Conservation (phyloP, 2,113 vertebrate genomes). For the Dicerorhinus sumatrensis region DNA sequence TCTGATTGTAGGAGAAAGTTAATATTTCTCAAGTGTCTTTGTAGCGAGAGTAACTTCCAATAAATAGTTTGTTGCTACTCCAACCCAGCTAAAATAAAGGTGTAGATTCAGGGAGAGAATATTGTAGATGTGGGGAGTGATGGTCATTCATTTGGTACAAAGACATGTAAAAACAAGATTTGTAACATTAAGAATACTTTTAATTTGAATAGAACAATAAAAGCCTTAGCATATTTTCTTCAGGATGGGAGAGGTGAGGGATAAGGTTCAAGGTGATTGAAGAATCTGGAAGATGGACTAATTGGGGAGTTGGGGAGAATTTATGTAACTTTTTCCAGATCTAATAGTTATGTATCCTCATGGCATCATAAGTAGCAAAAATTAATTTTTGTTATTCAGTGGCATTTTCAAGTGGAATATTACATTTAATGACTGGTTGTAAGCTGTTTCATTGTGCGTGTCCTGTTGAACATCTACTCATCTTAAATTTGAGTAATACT, state of each 20-base stretch:
- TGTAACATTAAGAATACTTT: neutral
- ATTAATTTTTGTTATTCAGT: neutral
- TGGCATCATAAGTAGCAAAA: neutral
- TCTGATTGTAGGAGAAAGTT: neutral
- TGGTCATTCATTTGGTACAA: neutral
- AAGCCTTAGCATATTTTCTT: neutral
- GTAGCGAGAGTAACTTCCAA: neutral
- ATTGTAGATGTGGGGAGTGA: neutral
- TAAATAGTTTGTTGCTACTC: neutral
- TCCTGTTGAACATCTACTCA: neutral
- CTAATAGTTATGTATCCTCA: neutral
- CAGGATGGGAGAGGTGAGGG: neutral
- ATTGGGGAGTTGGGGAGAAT: neutral
- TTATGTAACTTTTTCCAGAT: neutral
- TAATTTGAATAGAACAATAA: neutral
- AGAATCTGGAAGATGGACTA: neutral
- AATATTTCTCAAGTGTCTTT: neutral
- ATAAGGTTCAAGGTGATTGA: neutral
- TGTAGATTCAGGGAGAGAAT: neutral
- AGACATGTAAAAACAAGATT: neutral
- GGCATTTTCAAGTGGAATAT: neutral
- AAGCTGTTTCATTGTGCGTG: neutral
- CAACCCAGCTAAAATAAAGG: neutral
- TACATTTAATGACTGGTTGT: neutral
- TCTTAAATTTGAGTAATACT: conserved; percentile 14